Evolutionary conservation across 2,888 invertebrate genomes (phyloP).

Genomic region (Panorpa germanica): DNA sequence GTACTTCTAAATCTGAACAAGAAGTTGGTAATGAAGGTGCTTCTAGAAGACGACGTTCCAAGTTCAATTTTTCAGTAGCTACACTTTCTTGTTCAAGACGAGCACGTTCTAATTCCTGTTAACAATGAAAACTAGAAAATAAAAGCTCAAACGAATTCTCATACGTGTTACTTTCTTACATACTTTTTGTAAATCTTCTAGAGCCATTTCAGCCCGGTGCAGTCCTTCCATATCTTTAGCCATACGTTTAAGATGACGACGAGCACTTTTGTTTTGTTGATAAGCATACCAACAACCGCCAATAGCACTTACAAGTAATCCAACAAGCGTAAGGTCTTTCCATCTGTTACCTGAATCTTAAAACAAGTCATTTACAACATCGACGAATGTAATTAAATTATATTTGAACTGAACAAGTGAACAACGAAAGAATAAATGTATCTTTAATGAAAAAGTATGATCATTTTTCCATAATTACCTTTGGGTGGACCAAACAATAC

Average conservation of each 20-base stretch:
- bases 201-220: constrained; percentile 71
- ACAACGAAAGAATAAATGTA: constrained; percentile 4
- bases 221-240: constrained; percentile 85
- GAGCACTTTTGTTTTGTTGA: constrained; percentile 75
- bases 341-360: constrained; percentile 58
- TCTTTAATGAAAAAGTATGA: background rate
- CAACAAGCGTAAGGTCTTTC: constrained; percentile 80
- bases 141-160: constrained; percentile 20
- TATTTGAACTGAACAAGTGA: background rate
- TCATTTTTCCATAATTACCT: constrained; percentile 36
- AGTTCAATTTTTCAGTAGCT: constrained; percentile 59
- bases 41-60: constrained; percentile 63
- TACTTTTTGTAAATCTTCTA: constrained; percentile 65
- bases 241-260: constrained; percentile 76
- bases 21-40: constrained; percentile 53
- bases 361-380: constrained; percentile 11
- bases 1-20: constrained; percentile 63
- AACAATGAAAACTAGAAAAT: constrained; percentile 4
- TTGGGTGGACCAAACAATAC: constrained; percentile 96
- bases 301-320: constrained; percentile 63
- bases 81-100: constrained; percentile 67
- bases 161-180: constrained; percentile 9
- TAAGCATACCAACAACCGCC: constrained; percentile 85
- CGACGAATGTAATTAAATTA: constrained; percentile 1
- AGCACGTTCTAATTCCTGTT: constrained; percentile 53